Evolutionary conservation across 2,888 invertebrate genomes (phyloP).

Genomic region (Agonopterix alstromeriana): DNA sequence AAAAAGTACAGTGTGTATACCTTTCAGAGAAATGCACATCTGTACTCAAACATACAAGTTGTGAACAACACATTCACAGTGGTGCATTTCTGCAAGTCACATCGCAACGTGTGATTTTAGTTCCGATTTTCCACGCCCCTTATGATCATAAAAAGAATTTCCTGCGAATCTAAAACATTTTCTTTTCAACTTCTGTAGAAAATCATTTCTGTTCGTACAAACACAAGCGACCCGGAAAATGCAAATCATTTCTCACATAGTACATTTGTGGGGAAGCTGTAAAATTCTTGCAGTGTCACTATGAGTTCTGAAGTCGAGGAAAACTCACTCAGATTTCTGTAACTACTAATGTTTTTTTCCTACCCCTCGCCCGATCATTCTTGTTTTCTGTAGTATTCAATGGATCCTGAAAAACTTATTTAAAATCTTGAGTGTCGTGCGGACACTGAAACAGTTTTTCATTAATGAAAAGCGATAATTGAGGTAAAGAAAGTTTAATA

Average conservation of each 20-base stretch:
- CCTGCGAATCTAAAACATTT: constrained; percentile 2
- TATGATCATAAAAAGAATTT: neutral
- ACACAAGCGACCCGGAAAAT: constrained; percentile 11
- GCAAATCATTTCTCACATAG: constrained; percentile 25
- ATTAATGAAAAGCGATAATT: too few relatives aligned
- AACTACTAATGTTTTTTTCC: neutral
- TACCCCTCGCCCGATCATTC: neutral
- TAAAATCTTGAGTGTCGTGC: too few relatives aligned
- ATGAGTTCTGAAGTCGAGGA: neutral
- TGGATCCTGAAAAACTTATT: too few relatives aligned
- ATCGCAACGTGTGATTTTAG: neutral
- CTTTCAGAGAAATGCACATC: too few relatives aligned
- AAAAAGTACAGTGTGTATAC: too few relatives aligned
- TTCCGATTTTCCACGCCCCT: neutral
- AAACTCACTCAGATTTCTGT: neutral
- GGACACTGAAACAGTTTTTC: too few relatives aligned
- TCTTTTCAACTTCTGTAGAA: constrained; percentile 14
- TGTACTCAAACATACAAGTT: too few relatives aligned
- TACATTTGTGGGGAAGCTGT: constrained; percentile 2
- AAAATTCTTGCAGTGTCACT: neutral
- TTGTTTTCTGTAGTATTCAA: too few relatives aligned
- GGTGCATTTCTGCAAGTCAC: too few relatives aligned
- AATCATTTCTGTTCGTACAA: constrained; percentile 3
- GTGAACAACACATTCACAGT: too few relatives aligned
- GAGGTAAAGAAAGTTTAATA: too few relatives aligned